Percentiles rank a stretch among this genome's conserved stretches.
Conservation (phyloP, 2,888 invertebrate genomes). For the Toxonevra muliebris region DNA sequence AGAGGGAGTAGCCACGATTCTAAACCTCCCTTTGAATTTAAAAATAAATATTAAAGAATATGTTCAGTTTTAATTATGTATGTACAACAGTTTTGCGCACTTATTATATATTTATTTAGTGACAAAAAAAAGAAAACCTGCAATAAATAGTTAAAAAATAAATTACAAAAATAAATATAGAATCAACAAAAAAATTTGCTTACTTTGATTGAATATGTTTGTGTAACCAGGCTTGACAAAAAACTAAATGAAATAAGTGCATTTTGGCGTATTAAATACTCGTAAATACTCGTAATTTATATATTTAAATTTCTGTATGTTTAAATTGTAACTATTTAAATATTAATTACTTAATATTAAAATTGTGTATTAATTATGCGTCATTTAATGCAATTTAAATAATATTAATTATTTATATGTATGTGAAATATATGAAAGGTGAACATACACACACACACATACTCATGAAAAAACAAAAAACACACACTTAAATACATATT, state of each 20-base stretch:
- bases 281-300: neutral
- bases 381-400: neutral
- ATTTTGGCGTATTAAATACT: conserved; percentile 1
- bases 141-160: too few relatives aligned
- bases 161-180: too few relatives aligned
- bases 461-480: neutral
- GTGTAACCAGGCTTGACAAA: too few relatives aligned
- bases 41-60: too few relatives aligned
- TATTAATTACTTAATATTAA: neutral
- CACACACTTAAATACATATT: neutral
- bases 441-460: neutral
- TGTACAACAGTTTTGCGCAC: too few relatives aligned
- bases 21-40: too few relatives aligned
- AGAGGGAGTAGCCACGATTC: too few relatives aligned
- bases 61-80: too few relatives aligned
- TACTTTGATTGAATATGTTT: conserved; percentile 21
- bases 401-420: too few relatives aligned
- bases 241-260: neutral
- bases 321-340: neutral
- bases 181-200: conserved; percentile 23
- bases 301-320: neutral
- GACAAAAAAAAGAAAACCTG: too few relatives aligned
- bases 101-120: too few relatives aligned
- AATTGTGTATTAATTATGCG: neutral
- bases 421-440: neutral